Conservation (phyloP, 2,888 invertebrate genomes). For the Calliopum simillimum region DNA sequence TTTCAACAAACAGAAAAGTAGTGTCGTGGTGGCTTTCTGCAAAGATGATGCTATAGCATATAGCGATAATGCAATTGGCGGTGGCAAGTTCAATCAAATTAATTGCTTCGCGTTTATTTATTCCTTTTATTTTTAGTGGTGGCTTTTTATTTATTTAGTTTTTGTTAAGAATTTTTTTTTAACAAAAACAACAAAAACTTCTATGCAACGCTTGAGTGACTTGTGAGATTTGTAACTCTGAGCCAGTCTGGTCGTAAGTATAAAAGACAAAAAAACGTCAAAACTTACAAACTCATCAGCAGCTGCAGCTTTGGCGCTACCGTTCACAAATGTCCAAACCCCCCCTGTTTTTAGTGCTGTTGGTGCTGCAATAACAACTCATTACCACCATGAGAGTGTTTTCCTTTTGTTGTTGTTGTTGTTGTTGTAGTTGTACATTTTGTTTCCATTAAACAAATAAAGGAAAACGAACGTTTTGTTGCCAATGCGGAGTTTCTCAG, state of each 20-base stretch:
- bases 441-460: too few species aligned
- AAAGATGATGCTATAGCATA: not conserved
- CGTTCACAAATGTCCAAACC: not conserved
- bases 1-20: too few species aligned
- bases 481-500: slow-evolving; percentile 16
- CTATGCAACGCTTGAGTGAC: not conserved
- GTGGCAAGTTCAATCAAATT: slow-evolving; percentile 67
- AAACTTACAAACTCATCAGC: not conserved
- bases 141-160: not conserved
- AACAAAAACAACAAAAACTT: not conserved
- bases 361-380: not conserved
- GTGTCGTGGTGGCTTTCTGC: too few species aligned
- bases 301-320: not conserved
- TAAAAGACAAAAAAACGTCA: not conserved
- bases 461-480: not conserved
- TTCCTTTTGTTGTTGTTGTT: too few species aligned
- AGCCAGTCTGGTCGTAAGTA: not conserved
- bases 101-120: slow-evolving; percentile 53
- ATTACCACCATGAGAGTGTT: too few species aligned
- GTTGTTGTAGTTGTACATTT: too few species aligned
- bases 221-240: not conserved
- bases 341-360: not conserved
- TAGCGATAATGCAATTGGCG: slow-evolving; percentile 51
- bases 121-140: slow-evolving; percentile 12
- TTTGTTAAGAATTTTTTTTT: slow-evolving; percentile 5